Percentiles rank a stretch among this genome's conserved stretches.
phyloP scores from a whole-genome alignment of 2,797 vertebrate genomes.

The Peromyscus attwateri region DNA sequence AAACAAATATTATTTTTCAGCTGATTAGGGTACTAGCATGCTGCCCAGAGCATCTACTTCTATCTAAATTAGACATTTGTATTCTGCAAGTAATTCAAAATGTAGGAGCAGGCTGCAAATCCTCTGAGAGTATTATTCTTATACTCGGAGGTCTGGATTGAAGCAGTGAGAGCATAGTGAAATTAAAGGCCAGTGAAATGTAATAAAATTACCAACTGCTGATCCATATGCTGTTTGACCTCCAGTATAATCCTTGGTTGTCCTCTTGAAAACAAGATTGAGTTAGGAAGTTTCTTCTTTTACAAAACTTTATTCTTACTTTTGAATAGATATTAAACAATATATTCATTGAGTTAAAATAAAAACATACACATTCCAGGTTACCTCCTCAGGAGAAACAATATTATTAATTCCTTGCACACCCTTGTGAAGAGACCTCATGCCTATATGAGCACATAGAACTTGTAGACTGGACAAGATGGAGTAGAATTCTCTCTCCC shows the following conservation, averaged over 20 bases:
- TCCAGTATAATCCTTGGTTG: conserved; percentile 32
- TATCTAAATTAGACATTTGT: conserved; percentile 84
- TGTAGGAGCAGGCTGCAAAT: conserved; percentile 77
- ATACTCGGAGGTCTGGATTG: conserved; percentile 70
- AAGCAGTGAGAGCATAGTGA: conserved; percentile 75
- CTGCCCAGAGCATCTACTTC: conserved; percentile 78
- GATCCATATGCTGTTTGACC: conserved; percentile 20
- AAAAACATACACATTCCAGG: not conserved
- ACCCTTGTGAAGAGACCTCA: conserved; percentile 9
- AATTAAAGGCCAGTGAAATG: conserved; percentile 77
- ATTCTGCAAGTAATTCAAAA: conserved; percentile 84
- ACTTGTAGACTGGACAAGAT: not conserved
- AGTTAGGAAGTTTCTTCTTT: conserved; percentile 41
- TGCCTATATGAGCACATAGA: not conserved
- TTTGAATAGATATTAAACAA: conserved; percentile 26
- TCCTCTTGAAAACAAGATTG: conserved; percentile 59
- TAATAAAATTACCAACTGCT: conserved; percentile 75
- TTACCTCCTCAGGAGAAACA: not conserved
- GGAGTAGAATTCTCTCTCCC: not conserved
- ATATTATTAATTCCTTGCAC: not conserved
- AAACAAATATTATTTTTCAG: conserved; percentile 82
- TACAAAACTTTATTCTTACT: conserved; percentile 42
- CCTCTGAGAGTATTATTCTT: conserved; percentile 81
- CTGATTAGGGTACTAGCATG: conserved; percentile 83
- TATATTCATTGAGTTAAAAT: conserved; percentile 51